phyloP scores from a whole-genome alignment of 2,113 vertebrate genomes.

The Todiramphus chloris region DNA sequence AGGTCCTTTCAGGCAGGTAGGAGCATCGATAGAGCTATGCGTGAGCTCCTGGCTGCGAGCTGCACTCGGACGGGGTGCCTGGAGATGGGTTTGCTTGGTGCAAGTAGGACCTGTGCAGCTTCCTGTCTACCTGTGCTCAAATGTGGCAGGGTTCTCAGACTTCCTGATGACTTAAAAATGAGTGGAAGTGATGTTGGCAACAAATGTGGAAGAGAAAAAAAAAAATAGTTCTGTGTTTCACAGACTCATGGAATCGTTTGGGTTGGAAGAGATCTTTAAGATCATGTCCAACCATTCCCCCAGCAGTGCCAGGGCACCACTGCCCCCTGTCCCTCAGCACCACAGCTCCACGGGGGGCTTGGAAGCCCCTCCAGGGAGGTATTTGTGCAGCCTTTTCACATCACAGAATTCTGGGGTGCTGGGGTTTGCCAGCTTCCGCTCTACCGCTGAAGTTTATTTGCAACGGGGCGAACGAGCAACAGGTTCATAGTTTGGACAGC shows the following conservation, averaged over 20 bases:
- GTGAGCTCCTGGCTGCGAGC: not conserved
- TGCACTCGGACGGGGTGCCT: accelerated
- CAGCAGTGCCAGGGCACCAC: not conserved
- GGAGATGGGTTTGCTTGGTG: not conserved
- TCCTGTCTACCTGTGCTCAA: not conserved
- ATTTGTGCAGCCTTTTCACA: not conserved
- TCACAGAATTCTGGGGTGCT: not conserved
- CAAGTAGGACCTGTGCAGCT: not conserved
- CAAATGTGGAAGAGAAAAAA: not conserved
- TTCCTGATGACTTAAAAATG: not conserved
- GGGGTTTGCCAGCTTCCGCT: accelerated
- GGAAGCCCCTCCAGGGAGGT: not conserved
- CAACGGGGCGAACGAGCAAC: accelerated
- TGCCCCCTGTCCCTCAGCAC: not conserved
- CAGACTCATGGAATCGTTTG: not conserved
- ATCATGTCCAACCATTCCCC: not conserved
- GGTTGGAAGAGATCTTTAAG: not conserved
- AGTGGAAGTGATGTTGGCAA: not conserved
- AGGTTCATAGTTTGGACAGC: accelerated
- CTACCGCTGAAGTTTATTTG: not conserved
- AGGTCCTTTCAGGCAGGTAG: not conserved
- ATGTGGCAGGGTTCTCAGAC: accelerated
- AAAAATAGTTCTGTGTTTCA: not conserved
- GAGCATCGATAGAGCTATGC: not conserved
- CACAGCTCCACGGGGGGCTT: not conserved